Conservation (phyloP, 2,888 invertebrate genomes). For the Arrhopalites spinosus region DNA sequence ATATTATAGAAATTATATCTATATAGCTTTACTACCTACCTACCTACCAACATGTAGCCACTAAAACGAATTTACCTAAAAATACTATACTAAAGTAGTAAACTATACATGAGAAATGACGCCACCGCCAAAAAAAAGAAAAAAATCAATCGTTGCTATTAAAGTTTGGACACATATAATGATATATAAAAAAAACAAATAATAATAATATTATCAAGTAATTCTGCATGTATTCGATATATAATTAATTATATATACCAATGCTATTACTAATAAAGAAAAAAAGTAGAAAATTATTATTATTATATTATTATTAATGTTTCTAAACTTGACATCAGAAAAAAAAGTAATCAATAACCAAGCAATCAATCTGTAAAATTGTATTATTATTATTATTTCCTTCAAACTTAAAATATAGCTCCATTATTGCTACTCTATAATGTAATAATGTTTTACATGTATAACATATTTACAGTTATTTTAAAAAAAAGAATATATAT, state of each 20-base stretch:
- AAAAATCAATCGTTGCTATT: slow-evolving; percentile 11
- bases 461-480: not conserved
- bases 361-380: slow-evolving; percentile 32
- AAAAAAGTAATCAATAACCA: slow-evolving; percentile 23
- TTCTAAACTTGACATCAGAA: slow-evolving; percentile 8
- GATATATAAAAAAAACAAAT: not conserved
- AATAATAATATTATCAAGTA: not conserved
- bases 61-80: not conserved
- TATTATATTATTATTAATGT: not conserved
- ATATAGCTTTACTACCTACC: not conserved
- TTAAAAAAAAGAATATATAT: not conserved
- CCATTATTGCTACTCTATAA: not conserved
- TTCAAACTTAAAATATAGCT: slow-evolving; percentile 1
- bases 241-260: slow-evolving; percentile 3
- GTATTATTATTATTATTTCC: slow-evolving; percentile 13
- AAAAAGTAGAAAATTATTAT: no score
- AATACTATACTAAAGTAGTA: not conserved
- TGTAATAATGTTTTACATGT: slow-evolving; percentile 9
- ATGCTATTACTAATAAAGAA: not conserved
- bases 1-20: not conserved
- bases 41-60: not conserved
- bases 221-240: not conserved
- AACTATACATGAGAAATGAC: not conserved
- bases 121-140: slow-evolving; percentile 4
- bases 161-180: slow-evolving; percentile 9